These are phyloP conservation scores for Xenopus petersii DNA, from an alignment of 2,797 vertebrate genomes.

Conservation along the genomic window DNA sequence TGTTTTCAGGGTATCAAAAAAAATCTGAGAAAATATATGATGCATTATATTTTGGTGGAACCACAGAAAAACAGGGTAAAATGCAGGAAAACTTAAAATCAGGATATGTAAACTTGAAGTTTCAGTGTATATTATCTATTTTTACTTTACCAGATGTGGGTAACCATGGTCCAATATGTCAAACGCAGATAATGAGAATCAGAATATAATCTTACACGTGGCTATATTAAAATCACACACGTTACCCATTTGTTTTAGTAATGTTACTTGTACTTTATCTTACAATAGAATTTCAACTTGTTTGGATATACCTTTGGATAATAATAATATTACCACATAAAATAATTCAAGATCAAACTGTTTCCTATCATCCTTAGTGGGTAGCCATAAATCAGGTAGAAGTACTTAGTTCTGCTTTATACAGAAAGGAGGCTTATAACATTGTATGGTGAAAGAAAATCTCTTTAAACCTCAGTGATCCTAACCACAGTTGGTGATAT, in stretches of 20 bases:
- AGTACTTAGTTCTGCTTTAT: conserved; percentile 47
- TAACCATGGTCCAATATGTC: too few species aligned
- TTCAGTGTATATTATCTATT: too few species aligned
- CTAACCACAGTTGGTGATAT: conserved; percentile 15
- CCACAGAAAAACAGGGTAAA: too few species aligned
- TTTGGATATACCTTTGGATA: not conserved
- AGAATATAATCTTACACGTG: too few species aligned
- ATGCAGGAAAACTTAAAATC: too few species aligned
- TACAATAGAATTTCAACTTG: not conserved
- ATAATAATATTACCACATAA: too few species aligned
- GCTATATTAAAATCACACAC: not conserved
- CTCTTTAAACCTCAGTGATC: conserved; percentile 32
- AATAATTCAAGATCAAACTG: not conserved
- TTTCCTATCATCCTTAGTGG: conserved; percentile 19
- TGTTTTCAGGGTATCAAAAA: too few species aligned
- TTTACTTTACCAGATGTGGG: too few species aligned
- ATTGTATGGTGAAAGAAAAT: conserved; percentile 46
- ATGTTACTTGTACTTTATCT: not conserved
- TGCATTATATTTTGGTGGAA: too few species aligned
- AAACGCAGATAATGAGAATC: too few species aligned
- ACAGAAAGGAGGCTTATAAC: conserved; percentile 43
- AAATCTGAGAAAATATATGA: too few species aligned
- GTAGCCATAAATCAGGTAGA: conserved; percentile 43
- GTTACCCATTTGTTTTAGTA: not conserved
- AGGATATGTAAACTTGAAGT: too few species aligned